Evolutionary conservation across 2,888 invertebrate species (phyloP), one percentile per base, ranked within the genome.

Genomic region (Rotaria magnacalcarata): DNA sequence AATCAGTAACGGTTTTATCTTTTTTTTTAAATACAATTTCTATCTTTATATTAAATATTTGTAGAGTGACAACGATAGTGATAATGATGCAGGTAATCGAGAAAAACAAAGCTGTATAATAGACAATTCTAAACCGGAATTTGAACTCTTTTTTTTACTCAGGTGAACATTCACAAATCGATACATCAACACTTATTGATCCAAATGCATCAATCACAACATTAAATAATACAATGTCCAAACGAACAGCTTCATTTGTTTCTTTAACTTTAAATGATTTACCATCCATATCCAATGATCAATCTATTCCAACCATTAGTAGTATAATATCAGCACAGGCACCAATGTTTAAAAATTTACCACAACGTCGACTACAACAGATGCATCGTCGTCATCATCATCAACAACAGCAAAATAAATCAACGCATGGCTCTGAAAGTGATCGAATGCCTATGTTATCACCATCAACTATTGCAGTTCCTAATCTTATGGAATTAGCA

Each of bases 241-340:
- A 80, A 80, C 43, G 80, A 80, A 80, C 47, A 24, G 47, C 80
- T 24, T 80, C 80, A 47, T n/a, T 80, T 41, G 24, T 47, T 47
- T 43, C 80, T 24, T 47, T 80, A 47, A 80, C 43, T 47, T 10
- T 80, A 8, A 80, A 80, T 80, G 80, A 80, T n/a, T n/a, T 47
- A 21, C 80, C 34, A 80, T 2, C 47, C 10, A 3, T 47, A 47
- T 0, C 21, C 6, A 11, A 11, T 47, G 47, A 80, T 80, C 47
- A 47, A 80, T 14, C 80, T 8, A 80, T 67, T 41, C 34, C 67
- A 19, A 67, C 67, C 14, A 67, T 67, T 14, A 67, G 67, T 67
- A 34, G 67, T 19, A 67, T 16, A 7, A 34, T 27, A 19, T 16
- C 34, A 19, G 1, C 67, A 27, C 67, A 67, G 19, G 4, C 80